Percentiles rank a stretch among this genome's conserved stretches.
phyloP scores from a whole-genome alignment of 1,140 invertebrate genomes.

The Melipona quadrifasciata region DNA sequence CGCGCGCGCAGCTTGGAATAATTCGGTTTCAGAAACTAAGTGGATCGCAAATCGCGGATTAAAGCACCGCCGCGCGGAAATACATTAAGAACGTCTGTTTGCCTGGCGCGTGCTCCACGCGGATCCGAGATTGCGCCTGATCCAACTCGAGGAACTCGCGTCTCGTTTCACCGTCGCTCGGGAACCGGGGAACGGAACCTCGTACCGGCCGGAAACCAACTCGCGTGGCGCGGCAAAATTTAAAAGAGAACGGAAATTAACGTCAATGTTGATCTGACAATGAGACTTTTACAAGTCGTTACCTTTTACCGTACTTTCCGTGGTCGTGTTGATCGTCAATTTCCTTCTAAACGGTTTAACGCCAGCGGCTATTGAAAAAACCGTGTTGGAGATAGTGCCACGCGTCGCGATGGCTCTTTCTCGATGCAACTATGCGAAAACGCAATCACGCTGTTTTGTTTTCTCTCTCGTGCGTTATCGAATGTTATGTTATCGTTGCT shows the following conservation, averaged over 20 bases:
- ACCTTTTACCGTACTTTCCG: no score
- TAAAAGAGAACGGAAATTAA: slow-evolving; percentile 30
- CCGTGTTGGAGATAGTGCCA: no score
- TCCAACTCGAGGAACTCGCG: background rate
- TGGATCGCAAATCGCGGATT: background rate
- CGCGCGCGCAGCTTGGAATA: background rate
- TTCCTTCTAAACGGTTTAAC: background rate
- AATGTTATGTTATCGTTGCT: no score
- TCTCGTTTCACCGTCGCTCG: background rate
- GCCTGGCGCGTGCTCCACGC: background rate
- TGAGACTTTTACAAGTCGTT: background rate
- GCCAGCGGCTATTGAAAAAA: no score
- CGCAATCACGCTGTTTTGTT: no score
- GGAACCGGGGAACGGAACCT: background rate
- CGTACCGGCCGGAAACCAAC: background rate
- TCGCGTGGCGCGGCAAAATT: background rate
- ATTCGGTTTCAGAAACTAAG: background rate
- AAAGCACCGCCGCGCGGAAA: background rate
- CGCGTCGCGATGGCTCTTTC: no score
- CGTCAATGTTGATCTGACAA: slow-evolving; percentile 43
- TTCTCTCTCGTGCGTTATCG: no score
- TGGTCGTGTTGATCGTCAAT: background rate
- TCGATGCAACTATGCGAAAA: no score
- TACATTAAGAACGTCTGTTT: background rate
- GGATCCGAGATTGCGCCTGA: background rate